Conservation (phyloP, 2,888 invertebrate species). For the Acanthosepion pharaonis region DNA sequence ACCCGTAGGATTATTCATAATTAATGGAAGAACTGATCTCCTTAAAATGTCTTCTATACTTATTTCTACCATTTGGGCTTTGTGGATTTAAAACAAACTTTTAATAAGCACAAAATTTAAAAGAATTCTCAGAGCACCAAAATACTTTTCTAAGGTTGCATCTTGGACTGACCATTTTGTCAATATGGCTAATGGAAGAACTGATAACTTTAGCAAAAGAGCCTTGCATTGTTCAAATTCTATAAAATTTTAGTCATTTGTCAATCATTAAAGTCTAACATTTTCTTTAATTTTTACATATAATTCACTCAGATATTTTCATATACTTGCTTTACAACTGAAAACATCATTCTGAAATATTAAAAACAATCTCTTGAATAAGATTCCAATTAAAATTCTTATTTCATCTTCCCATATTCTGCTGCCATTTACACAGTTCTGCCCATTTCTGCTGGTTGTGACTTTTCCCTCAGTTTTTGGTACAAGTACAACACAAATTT, state of each 20-base stretch:
- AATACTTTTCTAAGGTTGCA: no score
- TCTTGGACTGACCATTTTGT: background rate
- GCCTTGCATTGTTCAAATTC: background rate
- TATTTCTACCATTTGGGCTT: background rate
- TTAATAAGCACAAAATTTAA: background rate
- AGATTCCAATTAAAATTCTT: background rate
- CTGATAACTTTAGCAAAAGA: constrained; percentile 11
- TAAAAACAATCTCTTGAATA: background rate
- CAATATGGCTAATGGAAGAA: background rate
- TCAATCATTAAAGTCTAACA: no score
- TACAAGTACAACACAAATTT: constrained; percentile 20
- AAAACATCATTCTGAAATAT: constrained; percentile 8
- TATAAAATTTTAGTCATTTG: background rate
- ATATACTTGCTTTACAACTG: constrained; percentile 6
- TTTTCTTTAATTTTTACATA: no score
- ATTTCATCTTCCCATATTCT: no score
- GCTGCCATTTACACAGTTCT: background rate
- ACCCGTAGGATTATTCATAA: no score
- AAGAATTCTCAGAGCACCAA: background rate
- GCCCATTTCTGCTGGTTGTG: background rate
- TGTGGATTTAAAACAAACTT: background rate
- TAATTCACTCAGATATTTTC: background rate
- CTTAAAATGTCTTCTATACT: background rate
- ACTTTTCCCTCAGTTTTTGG: background rate
- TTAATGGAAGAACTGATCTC: no score